Percentiles rank a stretch among this genome's conserved stretches.
phyloP scores from a whole-genome alignment of 2,888 invertebrate species.

The Deilephila porcellus region DNA sequence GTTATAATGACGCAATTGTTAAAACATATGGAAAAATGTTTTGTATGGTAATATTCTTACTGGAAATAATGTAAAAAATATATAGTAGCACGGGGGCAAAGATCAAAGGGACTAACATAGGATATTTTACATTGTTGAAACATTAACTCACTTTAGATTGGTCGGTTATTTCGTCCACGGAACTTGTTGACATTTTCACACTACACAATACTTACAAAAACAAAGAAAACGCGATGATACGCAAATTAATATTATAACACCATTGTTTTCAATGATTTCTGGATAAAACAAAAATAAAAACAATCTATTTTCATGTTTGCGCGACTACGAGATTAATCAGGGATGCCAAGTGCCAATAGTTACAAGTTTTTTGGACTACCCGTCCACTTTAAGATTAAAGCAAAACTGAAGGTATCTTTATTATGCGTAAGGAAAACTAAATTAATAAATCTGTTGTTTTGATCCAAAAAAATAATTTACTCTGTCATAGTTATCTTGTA shows the following conservation, averaged over 20 bases:
- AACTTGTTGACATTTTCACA: constrained; percentile 70
- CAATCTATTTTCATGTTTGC: constrained; percentile 16
- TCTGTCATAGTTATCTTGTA: no score
- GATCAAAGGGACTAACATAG: constrained; percentile 52
- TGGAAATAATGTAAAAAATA: neutral
- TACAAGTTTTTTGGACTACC: no score
- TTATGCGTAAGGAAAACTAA: no score
- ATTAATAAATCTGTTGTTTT: no score
- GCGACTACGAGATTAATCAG: constrained; percentile 13
- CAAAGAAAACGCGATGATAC: constrained; percentile 34
- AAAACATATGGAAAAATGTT: neutral
- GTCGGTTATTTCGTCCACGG: constrained; percentile 76
- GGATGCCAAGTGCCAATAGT: neutral
- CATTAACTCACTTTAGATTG: constrained; percentile 68
- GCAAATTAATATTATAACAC: constrained; percentile 42
- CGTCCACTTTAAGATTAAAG: no score
- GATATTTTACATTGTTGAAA: constrained; percentile 45
- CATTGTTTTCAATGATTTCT: constrained; percentile 49
- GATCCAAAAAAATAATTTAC: no score
- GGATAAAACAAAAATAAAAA: constrained; percentile 22
- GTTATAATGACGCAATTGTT: constrained; percentile 34
- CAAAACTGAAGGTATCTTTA: no score
- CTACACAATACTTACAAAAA: constrained; percentile 31
- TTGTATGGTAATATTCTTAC: neutral
- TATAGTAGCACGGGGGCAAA: constrained; percentile 41